Evolutionary conservation across 2,113 vertebrate species (phyloP), one percentile per base, ranked within the genome.

Genomic region (Nothobranchius furzeri): DNA sequence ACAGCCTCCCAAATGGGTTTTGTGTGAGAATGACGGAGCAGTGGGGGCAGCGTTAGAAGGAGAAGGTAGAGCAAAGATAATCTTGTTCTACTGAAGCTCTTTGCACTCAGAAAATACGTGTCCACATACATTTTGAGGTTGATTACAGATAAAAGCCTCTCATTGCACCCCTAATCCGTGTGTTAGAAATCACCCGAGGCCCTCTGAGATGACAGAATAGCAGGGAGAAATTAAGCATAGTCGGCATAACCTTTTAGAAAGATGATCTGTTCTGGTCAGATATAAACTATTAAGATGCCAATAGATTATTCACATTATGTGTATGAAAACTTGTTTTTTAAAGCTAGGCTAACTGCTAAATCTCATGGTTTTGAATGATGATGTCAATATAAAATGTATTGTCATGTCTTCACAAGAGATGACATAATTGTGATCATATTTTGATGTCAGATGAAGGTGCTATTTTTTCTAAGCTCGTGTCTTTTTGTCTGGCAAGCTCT

Each of bases 191-290:
- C 56, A 47, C 37, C 48, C 4, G 74, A 24, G 76, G 48, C 64
- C 40, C 50, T 58, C 47, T 42, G 56, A 62, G 60, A 54, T 78
- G 68, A 81, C 59, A 68, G 54, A 76, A 67, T 61, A 78, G 70
- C 36, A 64, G 81, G 68, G 30, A 63, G 57, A 61, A 47, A 30
- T n/a, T 60, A 37, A 36, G 49, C 56, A 9, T 53, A 68, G 74
- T 83, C 84, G 77, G 25, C 79, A 83, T 84, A 75, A 63, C 55
- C 66, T 53, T 73, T 79, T 63, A 67, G 73, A 35, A 59, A 69
- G 60, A 25, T 20, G 51, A 84, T 83, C 71, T 65, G 70, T 57
- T 72, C 62, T 81, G 73, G 70, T 83, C 73, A 69, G 42, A 48
- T 3, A 53, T 40, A 6, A 40, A 14, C 30, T 55, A 3, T 6